Evolutionary conservation across 2,888 invertebrate genomes (phyloP).

Genomic region (Metellina segmentata): DNA sequence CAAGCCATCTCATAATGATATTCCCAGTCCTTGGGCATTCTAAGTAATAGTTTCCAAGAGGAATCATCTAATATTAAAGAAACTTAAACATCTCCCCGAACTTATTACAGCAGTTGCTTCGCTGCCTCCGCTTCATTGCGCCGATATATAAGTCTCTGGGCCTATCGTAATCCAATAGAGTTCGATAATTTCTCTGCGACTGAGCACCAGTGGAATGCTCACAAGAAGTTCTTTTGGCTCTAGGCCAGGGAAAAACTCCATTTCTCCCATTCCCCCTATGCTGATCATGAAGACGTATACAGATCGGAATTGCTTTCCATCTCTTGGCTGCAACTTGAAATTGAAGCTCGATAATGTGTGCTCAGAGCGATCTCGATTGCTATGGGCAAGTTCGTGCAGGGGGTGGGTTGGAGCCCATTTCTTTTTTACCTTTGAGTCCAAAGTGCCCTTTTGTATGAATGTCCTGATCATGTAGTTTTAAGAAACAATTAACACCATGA

Average conservation of each 20-base stretch:
- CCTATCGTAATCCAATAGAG: slow-evolving; percentile 46
- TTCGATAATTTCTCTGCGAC: slow-evolving; percentile 47
- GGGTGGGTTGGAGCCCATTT: no score
- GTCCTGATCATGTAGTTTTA: no score
- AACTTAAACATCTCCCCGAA: slow-evolving; percentile 14
- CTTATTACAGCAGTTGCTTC: slow-evolving; percentile 20
- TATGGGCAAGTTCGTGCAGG: neutral
- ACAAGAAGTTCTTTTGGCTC: slow-evolving; percentile 38
- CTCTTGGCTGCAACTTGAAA: neutral
- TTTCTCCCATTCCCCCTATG: neutral
- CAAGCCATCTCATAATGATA: neutral
- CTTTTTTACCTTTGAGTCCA: no score
- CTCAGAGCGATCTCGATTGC: neutral
- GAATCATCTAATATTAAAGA: slow-evolving; percentile 9
- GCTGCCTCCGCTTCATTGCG: slow-evolving; percentile 22
- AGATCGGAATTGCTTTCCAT: slow-evolving; percentile 22
- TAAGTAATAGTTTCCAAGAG: neutral
- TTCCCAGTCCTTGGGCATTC: neutral
- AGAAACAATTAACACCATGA: no score
- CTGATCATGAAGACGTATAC: slow-evolving; percentile 13
- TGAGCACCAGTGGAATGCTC: neutral
- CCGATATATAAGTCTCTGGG: slow-evolving; percentile 29
- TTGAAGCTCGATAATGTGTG: slow-evolving; percentile 1
- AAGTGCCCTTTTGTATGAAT: no score
- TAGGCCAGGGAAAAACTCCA: neutral